Percentiles rank a stretch among this genome's conserved stretches.
Evolutionary conservation across 1,140 invertebrate species (phyloP).

Genomic region (Drosophila ohnishii): DNA sequence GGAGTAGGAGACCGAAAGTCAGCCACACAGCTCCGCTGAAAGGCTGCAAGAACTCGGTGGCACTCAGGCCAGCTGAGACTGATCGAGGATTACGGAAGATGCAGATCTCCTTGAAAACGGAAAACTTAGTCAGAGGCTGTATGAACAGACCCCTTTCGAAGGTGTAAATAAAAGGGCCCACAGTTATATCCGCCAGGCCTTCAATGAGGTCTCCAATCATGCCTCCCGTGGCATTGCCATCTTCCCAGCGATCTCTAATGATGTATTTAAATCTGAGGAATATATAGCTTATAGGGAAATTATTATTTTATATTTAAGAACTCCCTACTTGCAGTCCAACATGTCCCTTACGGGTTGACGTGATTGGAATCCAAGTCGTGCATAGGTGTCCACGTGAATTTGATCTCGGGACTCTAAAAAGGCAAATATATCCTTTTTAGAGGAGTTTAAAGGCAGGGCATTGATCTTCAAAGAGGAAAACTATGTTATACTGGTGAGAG

Average conservation of each 20-base stretch:
- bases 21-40: slow-evolving; percentile 73
- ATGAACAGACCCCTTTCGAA: slow-evolving; percentile 37
- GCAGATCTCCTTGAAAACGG: slow-evolving; percentile 68
- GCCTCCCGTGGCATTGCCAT: slow-evolving; percentile 60
- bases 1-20: slow-evolving; percentile 48
- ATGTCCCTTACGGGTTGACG: slow-evolving; percentile 47
- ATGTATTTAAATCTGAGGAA: slow-evolving; percentile 39
- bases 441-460: slow-evolving; percentile 30
- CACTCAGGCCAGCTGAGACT: slow-evolving; percentile 45
- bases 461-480: slow-evolving; percentile 28
- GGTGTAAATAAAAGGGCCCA: slow-evolving; percentile 49
- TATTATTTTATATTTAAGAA: fast-evolving
- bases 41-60: slow-evolving; percentile 67
- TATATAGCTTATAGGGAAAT: not conserved
- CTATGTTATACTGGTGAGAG: not conserved
- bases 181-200: slow-evolving; percentile 53
- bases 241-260: slow-evolving; percentile 67
- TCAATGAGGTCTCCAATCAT: slow-evolving; percentile 56
- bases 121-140: slow-evolving; percentile 36
- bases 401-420: slow-evolving; percentile 43
- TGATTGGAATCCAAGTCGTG: slow-evolving; percentile 54
- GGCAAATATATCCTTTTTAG: slow-evolving; percentile 21
- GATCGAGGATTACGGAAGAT: slow-evolving; percentile 72
- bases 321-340: slow-evolving; percentile 62
- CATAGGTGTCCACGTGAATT: slow-evolving; percentile 41